Evolutionary conservation across 2,888 invertebrate genomes (phyloP).

Genomic region (Melanargia galathea): DNA sequence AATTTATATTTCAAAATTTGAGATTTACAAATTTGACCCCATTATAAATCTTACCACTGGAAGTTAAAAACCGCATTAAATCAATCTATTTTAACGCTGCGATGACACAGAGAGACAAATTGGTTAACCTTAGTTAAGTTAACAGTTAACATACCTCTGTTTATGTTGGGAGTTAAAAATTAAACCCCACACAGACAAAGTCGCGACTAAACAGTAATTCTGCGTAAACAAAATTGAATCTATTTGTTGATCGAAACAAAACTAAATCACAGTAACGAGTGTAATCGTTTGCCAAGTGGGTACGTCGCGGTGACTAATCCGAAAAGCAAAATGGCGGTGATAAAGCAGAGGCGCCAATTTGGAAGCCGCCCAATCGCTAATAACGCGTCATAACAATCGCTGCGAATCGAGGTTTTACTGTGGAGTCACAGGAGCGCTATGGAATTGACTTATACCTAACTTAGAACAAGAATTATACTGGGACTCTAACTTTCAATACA

Average conservation of each 20-base stretch:
- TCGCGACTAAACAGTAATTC: too few relatives aligned
- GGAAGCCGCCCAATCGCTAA: slow-evolving; percentile 45
- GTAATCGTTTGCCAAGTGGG: slow-evolving; percentile 36
- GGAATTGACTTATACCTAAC: not conserved
- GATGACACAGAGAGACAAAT: too few relatives aligned
- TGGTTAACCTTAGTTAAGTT: too few relatives aligned
- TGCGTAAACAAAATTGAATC: not conserved
- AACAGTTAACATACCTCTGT: too few relatives aligned
- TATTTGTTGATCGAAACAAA: slow-evolving; percentile 3
- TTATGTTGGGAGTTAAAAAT: too few relatives aligned
- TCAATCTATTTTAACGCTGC: too few relatives aligned
- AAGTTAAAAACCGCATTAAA: too few relatives aligned
- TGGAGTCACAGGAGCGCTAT: not conserved
- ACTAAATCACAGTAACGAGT: slow-evolving; percentile 17
- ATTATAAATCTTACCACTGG: too few relatives aligned
- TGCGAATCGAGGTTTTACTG: slow-evolving; percentile 20
- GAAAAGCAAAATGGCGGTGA: slow-evolving; percentile 42
- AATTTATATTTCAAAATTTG: too few relatives aligned
- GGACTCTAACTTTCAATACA: not conserved
- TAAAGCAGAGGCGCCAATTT: slow-evolving; percentile 43
- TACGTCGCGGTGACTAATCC: slow-evolving; percentile 16
- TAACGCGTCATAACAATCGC: slow-evolving; percentile 37
- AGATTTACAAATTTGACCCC: too few relatives aligned
- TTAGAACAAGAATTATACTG: not conserved
- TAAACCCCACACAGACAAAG: too few relatives aligned